A percentile compares a stretch with the other conserved stretches of the same genome.
phyloP scores from a whole-genome alignment of 2,113 vertebrate species.

The Esox niger region DNA sequence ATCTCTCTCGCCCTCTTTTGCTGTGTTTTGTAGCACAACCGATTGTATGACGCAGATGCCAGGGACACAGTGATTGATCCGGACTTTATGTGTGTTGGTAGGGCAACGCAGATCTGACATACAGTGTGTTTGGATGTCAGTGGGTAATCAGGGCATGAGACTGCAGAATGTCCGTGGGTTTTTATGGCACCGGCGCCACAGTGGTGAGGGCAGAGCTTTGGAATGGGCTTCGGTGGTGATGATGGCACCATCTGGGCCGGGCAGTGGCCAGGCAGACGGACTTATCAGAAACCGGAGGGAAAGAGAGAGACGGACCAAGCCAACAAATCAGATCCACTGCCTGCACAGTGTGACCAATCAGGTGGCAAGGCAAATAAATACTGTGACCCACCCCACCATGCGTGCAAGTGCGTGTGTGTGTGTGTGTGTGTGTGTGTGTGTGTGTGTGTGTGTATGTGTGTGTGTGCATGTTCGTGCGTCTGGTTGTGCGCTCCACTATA shows the following conservation, averaged over 20 bases:
- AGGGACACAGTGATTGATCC: no score
- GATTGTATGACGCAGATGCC: not conserved
- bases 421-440: not conserved
- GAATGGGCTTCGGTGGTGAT: not conserved
- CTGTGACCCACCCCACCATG: slow-evolving; percentile 50
- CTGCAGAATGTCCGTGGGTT: not conserved
- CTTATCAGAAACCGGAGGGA: slow-evolving; percentile 28
- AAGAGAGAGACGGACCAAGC: slow-evolving; percentile 47
- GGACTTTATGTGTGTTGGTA: no score
- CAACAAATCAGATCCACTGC: slow-evolving; percentile 63
- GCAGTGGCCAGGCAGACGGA: slow-evolving; percentile 1
- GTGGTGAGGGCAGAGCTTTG: not conserved
- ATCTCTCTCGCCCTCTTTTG: not conserved
- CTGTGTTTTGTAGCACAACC: not conserved
- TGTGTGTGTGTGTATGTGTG: not conserved
- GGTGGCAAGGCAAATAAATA: slow-evolving; percentile 62
- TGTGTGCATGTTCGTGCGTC: not conserved
- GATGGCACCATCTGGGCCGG: not conserved
- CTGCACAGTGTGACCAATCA: slow-evolving; percentile 60
- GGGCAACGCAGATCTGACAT: no score
- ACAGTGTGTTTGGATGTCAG: not conserved
- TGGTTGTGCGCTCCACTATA: not conserved
- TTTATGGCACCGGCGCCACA: not conserved
- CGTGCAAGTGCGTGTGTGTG: slow-evolving; percentile 29
- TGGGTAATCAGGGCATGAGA: not conserved